Percentiles rank a stretch among this genome's conserved stretches.
Conservation (phyloP, 1,140 invertebrate species). For the Triops cancriformis region DNA sequence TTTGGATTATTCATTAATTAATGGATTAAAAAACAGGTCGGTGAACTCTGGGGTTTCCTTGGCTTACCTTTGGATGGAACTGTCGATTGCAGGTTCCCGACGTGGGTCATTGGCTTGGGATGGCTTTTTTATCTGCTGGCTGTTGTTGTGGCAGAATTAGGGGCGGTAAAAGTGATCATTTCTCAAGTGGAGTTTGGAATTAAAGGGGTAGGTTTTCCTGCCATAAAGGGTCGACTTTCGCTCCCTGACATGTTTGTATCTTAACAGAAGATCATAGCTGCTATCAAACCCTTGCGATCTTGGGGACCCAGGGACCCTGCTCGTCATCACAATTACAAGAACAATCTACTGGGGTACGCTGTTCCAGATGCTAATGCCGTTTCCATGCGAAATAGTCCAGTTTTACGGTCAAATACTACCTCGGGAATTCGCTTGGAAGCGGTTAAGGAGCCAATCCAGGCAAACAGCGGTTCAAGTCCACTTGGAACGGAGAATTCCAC, state of each 20-base stretch:
- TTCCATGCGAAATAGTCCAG: neutral
- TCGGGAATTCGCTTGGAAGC: neutral
- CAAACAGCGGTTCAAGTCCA: neutral
- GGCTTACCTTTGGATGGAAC: constrained; percentile 24
- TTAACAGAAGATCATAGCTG: neutral
- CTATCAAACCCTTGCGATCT: constrained; percentile 20
- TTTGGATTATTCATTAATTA: neutral
- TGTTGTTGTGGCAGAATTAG: neutral
- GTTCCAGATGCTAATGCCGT: neutral
- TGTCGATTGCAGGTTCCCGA: constrained; percentile 18
- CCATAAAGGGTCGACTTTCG: too few species aligned
- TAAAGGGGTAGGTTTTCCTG: neutral
- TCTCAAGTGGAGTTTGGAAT: constrained; percentile 20
- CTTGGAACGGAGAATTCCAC: neutral
- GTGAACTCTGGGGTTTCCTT: constrained; percentile 25
- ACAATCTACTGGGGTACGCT: neutral
- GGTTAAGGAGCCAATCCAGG: neutral
- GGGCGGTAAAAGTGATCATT: neutral
- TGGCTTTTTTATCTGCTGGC: constrained; percentile 25
- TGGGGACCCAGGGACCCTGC: constrained; percentile 24
- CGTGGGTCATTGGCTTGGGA: constrained; percentile 19
- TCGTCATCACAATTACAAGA: constrained; percentile 23
- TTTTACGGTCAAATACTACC: neutral
- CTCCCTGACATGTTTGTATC: neutral
- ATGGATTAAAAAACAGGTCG: neutral